Conservation (phyloP, 2,113 vertebrate genomes). For the Ophthalmolycus amberensis region DNA sequence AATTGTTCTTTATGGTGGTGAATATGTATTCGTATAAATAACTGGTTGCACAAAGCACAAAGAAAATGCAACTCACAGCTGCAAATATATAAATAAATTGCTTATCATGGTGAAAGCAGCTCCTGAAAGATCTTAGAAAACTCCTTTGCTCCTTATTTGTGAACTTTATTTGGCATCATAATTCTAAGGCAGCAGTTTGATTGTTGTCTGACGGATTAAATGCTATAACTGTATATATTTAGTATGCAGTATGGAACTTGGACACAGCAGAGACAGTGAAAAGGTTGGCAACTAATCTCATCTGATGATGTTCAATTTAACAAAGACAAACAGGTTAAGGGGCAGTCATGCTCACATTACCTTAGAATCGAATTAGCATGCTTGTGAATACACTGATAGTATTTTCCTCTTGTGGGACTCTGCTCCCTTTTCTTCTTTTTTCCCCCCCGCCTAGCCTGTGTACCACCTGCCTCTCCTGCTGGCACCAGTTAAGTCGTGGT, state of each 20-base stretch:
- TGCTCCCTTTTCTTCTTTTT: background rate
- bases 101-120: background rate
- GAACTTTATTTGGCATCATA: background rate
- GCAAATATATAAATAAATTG: background rate
- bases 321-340: background rate
- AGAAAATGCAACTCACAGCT: background rate
- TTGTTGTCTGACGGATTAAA: background rate
- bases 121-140: background rate
- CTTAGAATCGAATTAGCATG: slow-evolving; percentile 35
- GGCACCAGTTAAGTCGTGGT: slow-evolving; percentile 53
- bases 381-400: slow-evolving; percentile 26
- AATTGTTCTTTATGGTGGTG: background rate
- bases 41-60: background rate
- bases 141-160: background rate
- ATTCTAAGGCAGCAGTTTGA: background rate
- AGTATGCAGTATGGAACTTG: background rate
- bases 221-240: background rate
- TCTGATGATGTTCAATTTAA: slow-evolving; percentile 31
- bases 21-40: background rate
- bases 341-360: slow-evolving; percentile 19
- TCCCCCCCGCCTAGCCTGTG: background rate
- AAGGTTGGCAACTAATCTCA: background rate
- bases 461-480: slow-evolving; percentile 72
- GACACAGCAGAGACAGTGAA: background rate
- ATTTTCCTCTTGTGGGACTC: slow-evolving; percentile 36